Base-by-base conservation (phyloP, 2,888 invertebrate species). In the Lepetodrilus schrolli region DNA sequence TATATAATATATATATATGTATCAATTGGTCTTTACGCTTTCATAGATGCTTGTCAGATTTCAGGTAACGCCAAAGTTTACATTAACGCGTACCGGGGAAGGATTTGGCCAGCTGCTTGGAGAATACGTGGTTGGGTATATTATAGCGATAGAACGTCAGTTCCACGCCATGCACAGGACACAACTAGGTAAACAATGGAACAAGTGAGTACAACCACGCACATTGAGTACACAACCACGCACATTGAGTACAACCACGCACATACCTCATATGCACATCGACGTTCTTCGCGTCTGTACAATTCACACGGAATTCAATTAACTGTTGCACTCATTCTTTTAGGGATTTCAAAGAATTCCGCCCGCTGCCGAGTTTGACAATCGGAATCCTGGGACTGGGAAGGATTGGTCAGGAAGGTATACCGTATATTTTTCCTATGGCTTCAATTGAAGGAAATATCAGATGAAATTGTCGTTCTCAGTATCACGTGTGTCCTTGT, bases 381-480 rank as follows among this genome's bases (percentile, higher is more conserved):
- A 86, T 93, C 76, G 93, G 93, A 5, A 90, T 93, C 73, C 83
- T 93, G 37, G 93, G 93, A 13, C 79, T 92, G 30, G 93, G 93
- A 49, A 90, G 87, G 66, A 93, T 93, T 77, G 93, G 93, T 47
- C 89, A 86, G 79, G 87, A 89, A 81, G 90, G 92, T 92, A 77
- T 74, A 78, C n/a, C n/a, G n/a, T n/a, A n/a, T n/a, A n/a, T n/a
- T n/a, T n/a, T n/a, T n/a, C n/a, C n/a, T n/a, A n/a, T n/a, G n/a
- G n/a, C n/a, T n/a, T n/a, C n/a, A n/a, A n/a, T n/a, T n/a, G n/a
- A n/a, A n/a, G n/a, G n/a, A n/a, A n/a, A n/a, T n/a, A n/a, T n/a
- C n/a, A n/a, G n/a, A n/a, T n/a, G n/a, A n/a, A n/a, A n/a, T n/a
- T n/a, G n/a, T n/a, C n/a, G n/a, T n/a, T n/a, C n/a, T n/a, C n/a